Base-by-base conservation (phyloP, 1,140 invertebrate species). In the Papilio machaon region DNA sequence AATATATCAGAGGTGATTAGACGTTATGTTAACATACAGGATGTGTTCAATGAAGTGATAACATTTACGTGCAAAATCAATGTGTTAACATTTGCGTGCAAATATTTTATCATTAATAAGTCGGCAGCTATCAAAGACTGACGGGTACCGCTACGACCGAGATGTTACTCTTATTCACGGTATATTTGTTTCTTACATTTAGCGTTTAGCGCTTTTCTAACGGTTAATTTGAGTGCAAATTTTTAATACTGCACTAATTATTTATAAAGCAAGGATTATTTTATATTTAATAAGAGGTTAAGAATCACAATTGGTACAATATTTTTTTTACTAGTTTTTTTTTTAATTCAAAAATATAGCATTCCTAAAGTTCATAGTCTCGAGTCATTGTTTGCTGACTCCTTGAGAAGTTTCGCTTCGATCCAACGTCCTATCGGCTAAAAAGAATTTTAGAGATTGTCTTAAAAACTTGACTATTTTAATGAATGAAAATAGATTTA, bases 51-150 rank as follows among this genome's bases (percentile, higher is more conserved):
- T n/a, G n/a, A n/a, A n/a, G n/a, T n/a, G n/a, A n/a, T n/a, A n/a
- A n/a, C n/a, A n/a, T n/a, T 35, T 13, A 0, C 30, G 13, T 23
- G 23, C 35, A 35, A 35, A 67, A 67, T 67, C 64, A 67, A 67
- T 15, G 0, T 15, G 64, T 35, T 67, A 67, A 67, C 10, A 30
- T 6, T 67, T 15, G 64, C 30, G 60, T 64, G 64, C 64, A 35
- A 67, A 67, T 67, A 67, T 67, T 67, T 67, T 67, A 67, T 67
- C 30, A 67, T 67, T 64, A 30, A 64, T 19, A 67, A 67, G 64
- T 67, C 64, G 64, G 64, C 64, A 30, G 10, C 30, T 35, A 35
- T 35, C 64, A 67, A 38, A 67, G 30, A 30, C 19, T 30, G 64
- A 67, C 64, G 30, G 7, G 64, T 30, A 30, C 64, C 64, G 64